Conservation (phyloP, 2,797 vertebrate genomes). For the Mastacembelus armatus region DNA sequence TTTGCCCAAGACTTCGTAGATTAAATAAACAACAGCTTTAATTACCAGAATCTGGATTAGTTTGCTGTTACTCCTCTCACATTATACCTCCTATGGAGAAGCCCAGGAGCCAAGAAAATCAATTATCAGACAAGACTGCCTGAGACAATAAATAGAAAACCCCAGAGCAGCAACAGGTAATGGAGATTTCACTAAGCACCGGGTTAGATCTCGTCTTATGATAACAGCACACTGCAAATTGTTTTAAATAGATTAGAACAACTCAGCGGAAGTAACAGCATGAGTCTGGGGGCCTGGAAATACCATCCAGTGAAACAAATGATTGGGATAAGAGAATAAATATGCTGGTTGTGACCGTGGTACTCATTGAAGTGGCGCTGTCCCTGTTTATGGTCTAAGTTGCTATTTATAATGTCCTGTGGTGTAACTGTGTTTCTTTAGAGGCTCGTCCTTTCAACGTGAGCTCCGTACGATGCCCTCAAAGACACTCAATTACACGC, state of each 20-base stretch:
- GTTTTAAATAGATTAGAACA: constrained; percentile 6
- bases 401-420: constrained; percentile 51
- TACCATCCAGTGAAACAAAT: not conserved
- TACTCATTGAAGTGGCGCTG: constrained; percentile 4
- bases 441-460: not conserved
- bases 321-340: not conserved
- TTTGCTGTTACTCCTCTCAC: constrained; percentile 7
- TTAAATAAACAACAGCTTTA: not conserved
- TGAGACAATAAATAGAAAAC: constrained; percentile 17
- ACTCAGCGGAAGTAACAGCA: not conserved
- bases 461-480: not conserved
- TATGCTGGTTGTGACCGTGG: not conserved
- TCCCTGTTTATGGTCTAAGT: constrained; percentile 46
- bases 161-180: constrained; percentile 29
- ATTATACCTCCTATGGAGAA: not conserved
- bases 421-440: constrained; percentile 22
- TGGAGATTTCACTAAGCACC: too few relatives aligned
- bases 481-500: not conserved
- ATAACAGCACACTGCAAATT: not conserved
- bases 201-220: constrained; percentile 7
- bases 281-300: constrained; percentile 20
- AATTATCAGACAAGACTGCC: constrained; percentile 2
- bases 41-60: constrained; percentile 15
- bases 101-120: constrained; percentile 14
- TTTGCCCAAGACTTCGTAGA: not conserved